Evolutionary conservation across 2,888 invertebrate genomes (phyloP), one percentile per base, ranked within the genome.

Genomic region (Antheraea assamensis): DNA sequence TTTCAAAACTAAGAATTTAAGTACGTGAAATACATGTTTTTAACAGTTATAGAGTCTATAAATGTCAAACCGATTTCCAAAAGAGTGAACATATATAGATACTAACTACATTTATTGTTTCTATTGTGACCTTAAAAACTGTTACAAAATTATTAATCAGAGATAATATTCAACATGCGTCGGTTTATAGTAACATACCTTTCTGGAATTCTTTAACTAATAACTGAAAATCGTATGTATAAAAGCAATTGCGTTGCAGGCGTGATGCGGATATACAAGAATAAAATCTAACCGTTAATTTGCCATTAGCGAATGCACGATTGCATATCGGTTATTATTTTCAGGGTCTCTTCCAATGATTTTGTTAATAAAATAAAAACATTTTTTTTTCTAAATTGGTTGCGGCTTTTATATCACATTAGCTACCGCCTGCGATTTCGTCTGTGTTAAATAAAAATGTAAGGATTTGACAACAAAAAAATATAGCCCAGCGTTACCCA

Each of bases 231-330:
- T 30, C 30, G 61, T 64, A 27, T 30, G 21, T 15, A 64, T 30
- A 31, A 74, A 76, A 74, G 74, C 71, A 55, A 58, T 74, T 72
- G 74, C 76, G 71, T 76, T 66, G 73, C 72, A 75, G 77, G 73
- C 72, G 74, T 76, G 71, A 78, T 78, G 75, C 75, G 73, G 72
- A 68, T 35, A 68, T 68, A 68, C 68, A 68, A 68, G 10, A 68
- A 68, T 68, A 68, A 68, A 35, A 64, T 64, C 35, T 68, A 68
- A 68, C 68, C 71, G 73, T 78, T 79, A 75, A 77, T 80, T 79
- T 77, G 79, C 77, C 77, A 81, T 82, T 80, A 83, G 77, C 77
- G 74, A 72, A 77, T 77, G 79, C 82, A 82, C 78, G 78, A 79
- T 77, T 78, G 78, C 78, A 77, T 81, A 81, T 79, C 77, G 80